Evolutionary conservation across 2,888 invertebrate genomes (phyloP).

Genomic region (Drosophila mimetica): DNA sequence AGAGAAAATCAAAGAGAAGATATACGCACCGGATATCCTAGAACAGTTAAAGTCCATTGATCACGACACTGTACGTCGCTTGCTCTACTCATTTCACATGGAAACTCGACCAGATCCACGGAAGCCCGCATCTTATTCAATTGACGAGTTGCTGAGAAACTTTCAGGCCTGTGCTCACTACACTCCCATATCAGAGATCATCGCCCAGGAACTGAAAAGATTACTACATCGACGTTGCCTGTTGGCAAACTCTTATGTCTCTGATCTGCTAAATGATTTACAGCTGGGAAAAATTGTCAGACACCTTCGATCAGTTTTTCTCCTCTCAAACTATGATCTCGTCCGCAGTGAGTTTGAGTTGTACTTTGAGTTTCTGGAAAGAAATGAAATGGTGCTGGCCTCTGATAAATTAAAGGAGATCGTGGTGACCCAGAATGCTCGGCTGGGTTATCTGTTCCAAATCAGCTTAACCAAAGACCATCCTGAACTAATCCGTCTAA

Average conservation of each 20-base stretch:
- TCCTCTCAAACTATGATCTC: conserved; percentile 15
- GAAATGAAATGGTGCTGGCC: neutral
- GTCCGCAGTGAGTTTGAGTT: neutral
- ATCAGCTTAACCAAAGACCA: neutral
- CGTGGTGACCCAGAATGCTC: conserved; percentile 3
- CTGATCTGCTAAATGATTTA: conserved; percentile 13
- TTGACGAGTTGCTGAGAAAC: conserved; percentile 33
- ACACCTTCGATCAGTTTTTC: conserved; percentile 18
- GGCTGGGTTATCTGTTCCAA: neutral
- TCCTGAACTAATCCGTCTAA: neutral
- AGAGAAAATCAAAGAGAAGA: neutral
- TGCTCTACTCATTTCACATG: conserved; percentile 41
- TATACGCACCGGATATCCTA: conserved; percentile 29
- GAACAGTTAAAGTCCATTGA: conserved; percentile 20
- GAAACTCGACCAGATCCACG: conserved; percentile 34
- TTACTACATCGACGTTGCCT: conserved; percentile 13
- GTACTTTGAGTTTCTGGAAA: conserved; percentile 2
- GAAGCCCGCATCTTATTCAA: neutral
- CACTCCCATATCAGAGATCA: conserved; percentile 30
- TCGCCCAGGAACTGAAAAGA: conserved; percentile 20
- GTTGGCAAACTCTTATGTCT: conserved; percentile 29
- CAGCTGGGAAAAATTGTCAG: conserved; percentile 2
- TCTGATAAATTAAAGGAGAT: conserved; percentile 12
- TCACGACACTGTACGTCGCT: conserved; percentile 13
- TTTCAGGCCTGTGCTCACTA: conserved; percentile 26